These are phyloP conservation scores for Craniophora ligustri DNA, from an alignment of 2,888 invertebrate species.

Conservation along the genomic window DNA sequence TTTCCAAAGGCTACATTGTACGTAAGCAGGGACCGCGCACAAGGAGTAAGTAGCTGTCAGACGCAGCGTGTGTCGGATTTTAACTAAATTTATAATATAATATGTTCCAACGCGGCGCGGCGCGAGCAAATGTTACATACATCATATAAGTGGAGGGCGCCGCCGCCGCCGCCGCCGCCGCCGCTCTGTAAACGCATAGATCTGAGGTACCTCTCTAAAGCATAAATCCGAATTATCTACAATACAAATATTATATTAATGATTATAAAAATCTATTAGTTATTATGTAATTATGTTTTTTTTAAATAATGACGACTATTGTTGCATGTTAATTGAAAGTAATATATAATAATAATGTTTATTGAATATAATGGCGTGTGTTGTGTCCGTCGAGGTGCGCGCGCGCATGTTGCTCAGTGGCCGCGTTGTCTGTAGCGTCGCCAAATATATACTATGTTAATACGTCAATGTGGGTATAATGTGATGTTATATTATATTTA, in stretches of 20 bases:
- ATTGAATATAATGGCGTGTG: slow-evolving; percentile 20
- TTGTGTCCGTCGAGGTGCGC: slow-evolving; percentile 21
- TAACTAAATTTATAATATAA: neutral
- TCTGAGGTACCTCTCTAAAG: slow-evolving; percentile 57
- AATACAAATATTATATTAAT: slow-evolving; percentile 36
- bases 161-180: neutral
- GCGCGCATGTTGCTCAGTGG: slow-evolving; percentile 10
- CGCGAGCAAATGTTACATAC: neutral
- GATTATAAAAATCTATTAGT: slow-evolving; percentile 36
- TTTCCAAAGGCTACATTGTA: no score
- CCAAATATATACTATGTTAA: slow-evolving; percentile 33
- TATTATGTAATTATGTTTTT: slow-evolving; percentile 41
- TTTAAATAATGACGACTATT: slow-evolving; percentile 38
- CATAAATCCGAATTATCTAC: slow-evolving; percentile 57
- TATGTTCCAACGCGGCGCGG: neutral
- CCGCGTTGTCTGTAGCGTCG: slow-evolving; percentile 11
- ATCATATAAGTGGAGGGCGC: neutral
- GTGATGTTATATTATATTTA: slow-evolving; percentile 65
- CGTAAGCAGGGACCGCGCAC: no score
- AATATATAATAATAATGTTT: slow-evolving; percentile 51
- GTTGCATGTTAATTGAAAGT: slow-evolving; percentile 53
- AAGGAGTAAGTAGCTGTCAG: neutral
- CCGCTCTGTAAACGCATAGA: slow-evolving; percentile 37
- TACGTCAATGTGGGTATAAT: slow-evolving; percentile 39
- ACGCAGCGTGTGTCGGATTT: neutral